Evolutionary conservation across 2,888 invertebrate genomes (phyloP).

Genomic region (Seira musarum): DNA sequence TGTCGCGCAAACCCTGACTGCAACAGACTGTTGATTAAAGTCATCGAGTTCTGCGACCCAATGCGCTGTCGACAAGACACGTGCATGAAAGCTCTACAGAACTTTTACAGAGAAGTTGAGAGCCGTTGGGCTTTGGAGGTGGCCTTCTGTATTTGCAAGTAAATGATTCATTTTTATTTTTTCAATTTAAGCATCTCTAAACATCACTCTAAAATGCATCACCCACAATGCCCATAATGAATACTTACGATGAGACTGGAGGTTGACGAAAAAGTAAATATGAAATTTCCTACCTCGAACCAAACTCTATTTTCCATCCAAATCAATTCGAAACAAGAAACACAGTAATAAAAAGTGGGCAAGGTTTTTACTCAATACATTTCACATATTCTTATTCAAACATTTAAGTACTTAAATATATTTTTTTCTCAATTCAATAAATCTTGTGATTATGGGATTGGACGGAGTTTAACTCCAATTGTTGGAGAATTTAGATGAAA

Average conservation of each 20-base stretch:
- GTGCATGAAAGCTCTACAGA: slow-evolving; percentile 89
- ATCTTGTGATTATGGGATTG: no score
- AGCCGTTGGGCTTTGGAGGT: slow-evolving; percentile 90
- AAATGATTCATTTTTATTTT: slow-evolving; percentile 73
- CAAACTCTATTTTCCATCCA: no score
- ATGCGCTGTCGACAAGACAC: slow-evolving; percentile 86
- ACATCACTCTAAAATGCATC: background rate
- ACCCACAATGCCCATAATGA: no score
- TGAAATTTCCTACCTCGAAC: background rate
- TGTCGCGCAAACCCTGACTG: slow-evolving; percentile 89
- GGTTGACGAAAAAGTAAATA: background rate
- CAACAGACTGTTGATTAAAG: slow-evolving; percentile 84
- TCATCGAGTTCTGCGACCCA: slow-evolving; percentile 86
- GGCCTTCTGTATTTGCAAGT: slow-evolving; percentile 95
- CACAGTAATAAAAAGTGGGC: no score
- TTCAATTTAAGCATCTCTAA: background rate
- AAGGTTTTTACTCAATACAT: no score
- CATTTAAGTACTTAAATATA: no score
- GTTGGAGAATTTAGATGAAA: no score
- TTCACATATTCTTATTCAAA: no score
- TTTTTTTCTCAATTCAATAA: no score
- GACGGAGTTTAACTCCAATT: no score
- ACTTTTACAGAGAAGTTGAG: slow-evolving; percentile 86
- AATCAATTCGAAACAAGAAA: no score
- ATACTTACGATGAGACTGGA: no score